Evolutionary conservation across 2,888 invertebrate genomes (phyloP).

Genomic region (Heliconius charithonia): DNA sequence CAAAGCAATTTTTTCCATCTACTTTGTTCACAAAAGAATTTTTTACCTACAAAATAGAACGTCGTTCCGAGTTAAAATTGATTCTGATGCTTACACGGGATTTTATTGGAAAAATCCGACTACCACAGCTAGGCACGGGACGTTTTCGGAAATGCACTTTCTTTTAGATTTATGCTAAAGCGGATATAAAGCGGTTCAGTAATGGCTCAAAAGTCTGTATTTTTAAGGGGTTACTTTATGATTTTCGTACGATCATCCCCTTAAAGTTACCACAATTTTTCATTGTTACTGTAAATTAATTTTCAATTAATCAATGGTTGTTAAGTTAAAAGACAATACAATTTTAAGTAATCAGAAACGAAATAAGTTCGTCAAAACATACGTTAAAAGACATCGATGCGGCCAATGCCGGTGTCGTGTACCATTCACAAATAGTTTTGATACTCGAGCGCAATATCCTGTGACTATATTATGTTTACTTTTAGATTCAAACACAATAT

Average conservation of each 20-base stretch:
- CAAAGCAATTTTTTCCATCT: slow-evolving; percentile 46
- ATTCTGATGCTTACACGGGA: slow-evolving; percentile 48
- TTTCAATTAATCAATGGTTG: not conserved
- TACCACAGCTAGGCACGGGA: slow-evolving; percentile 41
- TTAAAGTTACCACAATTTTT: not conserved
- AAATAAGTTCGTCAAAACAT: slow-evolving; percentile 34
- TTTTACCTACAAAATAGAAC: slow-evolving; percentile 45
- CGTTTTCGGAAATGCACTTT: slow-evolving; percentile 41
- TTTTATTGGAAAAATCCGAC: slow-evolving; percentile 48
- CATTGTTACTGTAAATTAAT: too few relatives aligned
- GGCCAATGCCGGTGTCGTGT: slow-evolving; percentile 45
- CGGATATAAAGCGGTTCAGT: slow-evolving; percentile 34
- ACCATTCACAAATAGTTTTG: slow-evolving; percentile 74
- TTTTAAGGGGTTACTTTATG: slow-evolving; percentile 19
- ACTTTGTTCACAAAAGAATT: slow-evolving; percentile 48
- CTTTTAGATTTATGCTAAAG: slow-evolving; percentile 46
- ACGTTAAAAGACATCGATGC: slow-evolving; percentile 29
- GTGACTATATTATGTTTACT: slow-evolving; percentile 76
- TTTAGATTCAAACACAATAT: slow-evolving; percentile 72
- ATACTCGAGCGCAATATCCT: slow-evolving; percentile 79
- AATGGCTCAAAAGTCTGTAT: slow-evolving; percentile 31
- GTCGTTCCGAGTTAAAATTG: slow-evolving; percentile 48
- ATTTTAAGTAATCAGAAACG: slow-evolving; percentile 28
- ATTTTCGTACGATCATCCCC: not conserved
- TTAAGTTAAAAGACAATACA: not conserved